phyloP scores from a whole-genome alignment of 2,797 vertebrate genomes.

The Margarornis squamiger region DNA sequence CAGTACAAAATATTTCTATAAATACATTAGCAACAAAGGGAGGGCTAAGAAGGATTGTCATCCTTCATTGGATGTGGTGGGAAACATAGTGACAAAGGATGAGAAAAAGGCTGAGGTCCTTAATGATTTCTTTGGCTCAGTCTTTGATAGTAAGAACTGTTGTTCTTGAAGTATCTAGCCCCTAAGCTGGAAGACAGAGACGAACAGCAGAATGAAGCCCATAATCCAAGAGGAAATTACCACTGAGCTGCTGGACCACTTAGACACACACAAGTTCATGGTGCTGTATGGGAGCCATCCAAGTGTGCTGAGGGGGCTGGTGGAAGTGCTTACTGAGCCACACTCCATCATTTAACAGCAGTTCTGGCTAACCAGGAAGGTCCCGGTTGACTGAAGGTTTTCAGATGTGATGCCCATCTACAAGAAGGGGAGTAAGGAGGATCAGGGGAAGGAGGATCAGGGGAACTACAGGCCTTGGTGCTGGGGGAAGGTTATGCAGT shows the following conservation, averaged over 20 bases:
- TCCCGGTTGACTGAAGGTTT: neutral
- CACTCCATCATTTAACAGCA: too few relatives aligned
- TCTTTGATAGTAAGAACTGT: neutral
- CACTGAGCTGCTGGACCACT: neutral
- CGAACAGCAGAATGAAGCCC: neutral
- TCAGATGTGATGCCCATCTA: neutral
- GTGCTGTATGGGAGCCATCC: neutral
- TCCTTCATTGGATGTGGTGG: neutral
- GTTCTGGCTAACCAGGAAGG: neutral
- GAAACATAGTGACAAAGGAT: too few relatives aligned
- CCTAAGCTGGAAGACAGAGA: neutral
- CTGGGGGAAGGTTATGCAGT: fast-evolving
- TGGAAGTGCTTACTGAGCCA: neutral
- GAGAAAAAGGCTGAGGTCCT: neutral
- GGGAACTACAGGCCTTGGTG: neutral
- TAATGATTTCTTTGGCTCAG: neutral
- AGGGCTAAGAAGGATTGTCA: neutral
- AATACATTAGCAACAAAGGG: neutral
- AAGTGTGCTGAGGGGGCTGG: too few relatives aligned
- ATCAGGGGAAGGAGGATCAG: neutral
- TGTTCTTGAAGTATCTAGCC: neutral
- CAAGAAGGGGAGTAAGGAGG: neutral
- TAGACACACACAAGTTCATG: too few relatives aligned
- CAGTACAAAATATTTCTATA: neutral
- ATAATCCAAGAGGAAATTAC: too few relatives aligned